Base-by-base conservation (phyloP, 2,888 invertebrate genomes). In the Abscondita cerata region DNA sequence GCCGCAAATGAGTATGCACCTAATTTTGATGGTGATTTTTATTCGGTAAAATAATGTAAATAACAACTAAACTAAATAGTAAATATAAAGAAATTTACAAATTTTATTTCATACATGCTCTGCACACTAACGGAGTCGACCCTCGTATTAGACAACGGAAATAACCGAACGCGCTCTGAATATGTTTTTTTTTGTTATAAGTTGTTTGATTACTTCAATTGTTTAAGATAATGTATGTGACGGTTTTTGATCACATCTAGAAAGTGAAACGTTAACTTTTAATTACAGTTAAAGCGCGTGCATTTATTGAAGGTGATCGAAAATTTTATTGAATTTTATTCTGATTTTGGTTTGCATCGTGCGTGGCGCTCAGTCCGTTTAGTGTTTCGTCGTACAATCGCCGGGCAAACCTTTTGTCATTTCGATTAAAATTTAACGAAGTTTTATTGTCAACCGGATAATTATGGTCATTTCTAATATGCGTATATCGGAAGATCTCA, bases 281-380 rank as follows among this genome's bases (percentile, higher is more conserved):
- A 44, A 5, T 25, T 25, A 6, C 25, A 18, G 18, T 16, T 15
- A 44, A 44, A 16, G 19, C 1, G 2, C 18, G 4, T n/a, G 16
- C 3, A 9, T 44, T 18, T 19, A 18, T 44, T 16, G 19, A 44
- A 18, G 8, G 36, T 34, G 50, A 40, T 38, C 46, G 48, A 34
- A 41, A 34, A 59, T 31, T 62, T 66, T 66, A 68, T 66, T 59
- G 66, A 69, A 69, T 67, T 69, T 64, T 61, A 68, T 68, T 67
- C 67, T 66, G 63, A 51, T 64, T 58, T 65, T 68, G 60, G 66
- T 61, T 69, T 64, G 63, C 70, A 52, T 73, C 71, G 56, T 74
- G 75, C 68, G 73, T 62, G 55, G 72, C 70, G 55, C 72, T 68
- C 67, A 65, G 65, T 67, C 63, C 61, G 52, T 61, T 57, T 46